Percentiles rank a stretch among this genome's conserved stretches.
Conservation (phyloP, 2,797 vertebrate species). For the Sardinella longiceps region DNA sequence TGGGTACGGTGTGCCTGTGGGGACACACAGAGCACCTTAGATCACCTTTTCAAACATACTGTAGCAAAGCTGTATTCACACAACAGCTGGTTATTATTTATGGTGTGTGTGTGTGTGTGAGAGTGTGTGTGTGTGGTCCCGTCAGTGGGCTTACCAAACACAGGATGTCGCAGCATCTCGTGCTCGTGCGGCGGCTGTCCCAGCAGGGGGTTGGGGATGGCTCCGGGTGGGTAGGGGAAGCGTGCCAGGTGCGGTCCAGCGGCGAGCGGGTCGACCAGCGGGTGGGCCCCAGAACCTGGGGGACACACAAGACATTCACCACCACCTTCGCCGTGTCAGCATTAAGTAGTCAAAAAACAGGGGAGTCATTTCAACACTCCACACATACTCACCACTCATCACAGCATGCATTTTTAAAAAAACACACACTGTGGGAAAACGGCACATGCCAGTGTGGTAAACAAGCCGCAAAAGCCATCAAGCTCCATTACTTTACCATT, state of each 20-base stretch:
- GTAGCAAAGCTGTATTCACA: not conserved
- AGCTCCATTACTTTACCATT: not conserved
- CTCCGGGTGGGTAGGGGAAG: constrained; percentile 95
- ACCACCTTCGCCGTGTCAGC: constrained; percentile 77
- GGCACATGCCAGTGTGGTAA: constrained; percentile 13
- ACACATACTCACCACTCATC: constrained; percentile 37
- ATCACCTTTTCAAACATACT: too few relatives aligned
- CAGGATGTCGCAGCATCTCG: constrained; percentile 98
- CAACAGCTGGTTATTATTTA: not conserved
- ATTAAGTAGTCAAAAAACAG: constrained; percentile 65
- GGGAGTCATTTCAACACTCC: constrained; percentile 40
- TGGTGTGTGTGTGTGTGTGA: too few relatives aligned
- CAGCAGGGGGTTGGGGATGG: constrained; percentile 93
- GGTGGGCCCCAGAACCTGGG: constrained; percentile 91
- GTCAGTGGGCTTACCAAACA: constrained; percentile 85
- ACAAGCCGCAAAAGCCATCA: constrained; percentile 20
- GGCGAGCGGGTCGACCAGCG: constrained; percentile 90
- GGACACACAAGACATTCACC: constrained; percentile 85
- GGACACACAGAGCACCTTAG: constrained; percentile 21
- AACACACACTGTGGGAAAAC: constrained; percentile 3
- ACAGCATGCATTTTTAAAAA: constrained; percentile 5
- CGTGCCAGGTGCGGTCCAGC: constrained; percentile 95
- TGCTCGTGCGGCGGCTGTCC: constrained; percentile 95
- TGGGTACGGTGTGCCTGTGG: constrained; percentile 87
- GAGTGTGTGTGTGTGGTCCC: not conserved